Base-by-base conservation (phyloP, 2,888 invertebrate species). In the Mythimna albipuncta region DNA sequence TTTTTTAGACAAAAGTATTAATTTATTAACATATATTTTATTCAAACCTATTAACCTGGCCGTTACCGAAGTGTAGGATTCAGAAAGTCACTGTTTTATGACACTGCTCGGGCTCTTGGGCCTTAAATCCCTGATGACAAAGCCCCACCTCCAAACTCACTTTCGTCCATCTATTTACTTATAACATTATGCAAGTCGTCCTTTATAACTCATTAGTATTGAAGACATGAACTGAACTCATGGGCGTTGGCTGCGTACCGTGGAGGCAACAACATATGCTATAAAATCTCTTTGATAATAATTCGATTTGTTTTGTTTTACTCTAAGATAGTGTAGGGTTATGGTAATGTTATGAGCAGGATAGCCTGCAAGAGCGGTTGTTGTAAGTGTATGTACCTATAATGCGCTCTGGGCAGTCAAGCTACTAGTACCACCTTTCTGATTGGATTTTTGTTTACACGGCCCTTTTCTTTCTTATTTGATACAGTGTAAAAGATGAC, bases 271-370 rank as follows among this genome's bases (percentile, higher is more conserved):
- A 54, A 68, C 58, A 26, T 55, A 47, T 59, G 35, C 52, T 26
- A 68, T 78, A 82, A 73, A 82, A 73, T 55, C 41, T 55, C 62
- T 66, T 75, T 70, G n/a, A 44, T 62, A 62, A 62, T 64, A 62
- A 62, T 62, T 70, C n/a, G 52, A 61, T 70, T 62, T 61, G 47
- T 58, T 66, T 81, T 71, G 38, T 50, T 59, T 69, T 69, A 64
- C 75, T 55, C 59, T 44, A 75, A n/a, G 63, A 41, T 47, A 41
- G 47, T 63, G 44, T 75, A 52, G 2, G n/a, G 59, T 35, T 74
- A 74, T 69, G 44, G 19, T 69, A 74, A 74, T 77, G 13, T 55
- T 7, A 54, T 41, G 52, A 69, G 19, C 59, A 47, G 21, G 52
- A 59, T 47, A 32, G 32, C 59, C 44, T 67, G 26, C 35, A 32